Base-by-base conservation (phyloP, 2,797 vertebrate genomes). In the Sandelia bainsii region DNA sequence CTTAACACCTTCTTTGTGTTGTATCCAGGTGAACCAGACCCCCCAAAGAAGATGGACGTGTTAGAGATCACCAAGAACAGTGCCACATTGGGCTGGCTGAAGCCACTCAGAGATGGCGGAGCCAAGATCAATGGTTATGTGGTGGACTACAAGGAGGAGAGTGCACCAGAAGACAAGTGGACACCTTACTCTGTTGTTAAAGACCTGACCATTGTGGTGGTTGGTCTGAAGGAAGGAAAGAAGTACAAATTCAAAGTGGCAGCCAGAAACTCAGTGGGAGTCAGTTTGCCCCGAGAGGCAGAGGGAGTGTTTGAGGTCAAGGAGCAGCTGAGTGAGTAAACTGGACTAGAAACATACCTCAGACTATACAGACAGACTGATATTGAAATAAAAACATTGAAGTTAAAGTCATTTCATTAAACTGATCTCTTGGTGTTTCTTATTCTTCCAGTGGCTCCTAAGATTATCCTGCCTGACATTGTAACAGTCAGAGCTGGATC, bases 201-300 rank as follows among this genome's bases (percentile, higher is more conserved):
- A 93, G 98, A 99, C 83, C 91, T 99, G 78, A 97, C 93, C 81
- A 98, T 99, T 67, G 95, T 98, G 56, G 96, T 99, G 75, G 97
- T 96, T 80, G 98, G 98, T 62, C 94, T 99, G 48, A 99, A 97
- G 79, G 98, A 99, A 90, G 96, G 96, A 85, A 96, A 93, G 75
- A 99, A 98, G 79, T 98, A 99, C 79, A 98, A 95, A 89, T 99
- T 99, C 74, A 96, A 97, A 93, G 98, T 99, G 32, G 97, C 94
- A 11, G 98, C 98, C 69, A 97, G 98, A 91, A 99, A 99, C 87
- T 91, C 95, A 25, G 95, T 98, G 32, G 98, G 98, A 69, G 93
- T 96, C 79, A 97, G 98, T 85, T 91, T 98, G 82, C 94, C 98
- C 61, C 95, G 96, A 90, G 97, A 99, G 92, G 89, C 96, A 2